Evolutionary conservation across 2,888 invertebrate species (phyloP).

Genomic region (Laothoe populi): DNA sequence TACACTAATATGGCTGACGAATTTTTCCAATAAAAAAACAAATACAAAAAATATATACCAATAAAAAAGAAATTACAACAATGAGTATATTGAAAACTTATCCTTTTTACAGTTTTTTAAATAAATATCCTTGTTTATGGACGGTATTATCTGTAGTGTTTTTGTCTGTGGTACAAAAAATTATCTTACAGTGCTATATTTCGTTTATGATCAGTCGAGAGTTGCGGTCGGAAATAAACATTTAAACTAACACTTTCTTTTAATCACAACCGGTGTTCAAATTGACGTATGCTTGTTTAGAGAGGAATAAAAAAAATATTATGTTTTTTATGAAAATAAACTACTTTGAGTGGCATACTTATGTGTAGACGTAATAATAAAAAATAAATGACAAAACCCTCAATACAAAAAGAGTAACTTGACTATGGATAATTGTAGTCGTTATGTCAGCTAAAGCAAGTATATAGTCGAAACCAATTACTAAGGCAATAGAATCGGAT

Average conservation of each 20-base stretch:
- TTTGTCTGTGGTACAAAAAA: constrained; percentile 32
- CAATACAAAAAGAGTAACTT: too few species aligned
- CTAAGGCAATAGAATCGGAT: too few species aligned
- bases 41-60: constrained; percentile 33
- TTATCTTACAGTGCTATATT: constrained; percentile 30
- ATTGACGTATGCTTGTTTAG: constrained; percentile 49
- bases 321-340: constrained; percentile 30
- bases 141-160: constrained; percentile 70
- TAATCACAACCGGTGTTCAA: constrained; percentile 55
- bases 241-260: constrained; percentile 31
- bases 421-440: background rate
- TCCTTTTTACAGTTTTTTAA: constrained; percentile 56
- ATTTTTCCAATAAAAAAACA: constrained; percentile 16
- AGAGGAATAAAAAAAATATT: constrained; percentile 28
- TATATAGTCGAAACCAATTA: too few species aligned
- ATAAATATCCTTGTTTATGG: constrained; percentile 80
- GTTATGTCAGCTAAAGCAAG: background rate
- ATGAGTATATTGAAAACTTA: constrained; percentile 61
- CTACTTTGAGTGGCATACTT: constrained; percentile 37
- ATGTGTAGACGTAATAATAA: background rate
- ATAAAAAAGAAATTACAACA: constrained; percentile 55
- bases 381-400: background rate
- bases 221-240: constrained; percentile 40
- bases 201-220: constrained; percentile 19
- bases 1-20: constrained; percentile 76